Percentiles rank a stretch among this genome's conserved stretches.
Evolutionary conservation across 2,797 vertebrate species (phyloP).

Genomic region (Megalops cyprinoides): DNA sequence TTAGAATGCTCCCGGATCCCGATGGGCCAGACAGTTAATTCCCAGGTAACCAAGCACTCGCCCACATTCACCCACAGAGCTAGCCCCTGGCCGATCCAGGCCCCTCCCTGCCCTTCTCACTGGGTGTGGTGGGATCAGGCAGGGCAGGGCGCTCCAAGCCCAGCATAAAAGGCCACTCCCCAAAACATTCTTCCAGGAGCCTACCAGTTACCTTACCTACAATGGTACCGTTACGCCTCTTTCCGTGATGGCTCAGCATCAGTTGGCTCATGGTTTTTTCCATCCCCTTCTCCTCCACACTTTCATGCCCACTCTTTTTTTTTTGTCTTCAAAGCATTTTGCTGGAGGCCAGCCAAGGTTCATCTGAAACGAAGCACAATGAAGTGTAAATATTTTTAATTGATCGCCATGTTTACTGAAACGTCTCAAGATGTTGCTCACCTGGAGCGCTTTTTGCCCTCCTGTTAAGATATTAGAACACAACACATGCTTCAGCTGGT

Average conservation of each 20-base stretch:
- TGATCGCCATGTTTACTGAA: slow-evolving; percentile 33
- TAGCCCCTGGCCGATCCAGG: background rate
- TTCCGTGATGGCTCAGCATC: background rate
- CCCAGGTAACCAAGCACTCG: slow-evolving; percentile 83
- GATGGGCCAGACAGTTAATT: slow-evolving; percentile 97
- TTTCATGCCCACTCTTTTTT: background rate
- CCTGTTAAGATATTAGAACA: background rate
- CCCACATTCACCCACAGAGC: background rate
- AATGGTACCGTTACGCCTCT: background rate
- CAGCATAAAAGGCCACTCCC: background rate
- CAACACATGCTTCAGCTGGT: background rate
- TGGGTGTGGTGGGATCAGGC: background rate
- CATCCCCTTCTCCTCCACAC: background rate
- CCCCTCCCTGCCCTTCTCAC: background rate
- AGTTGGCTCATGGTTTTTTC: background rate
- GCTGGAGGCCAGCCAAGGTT: slow-evolving; percentile 43
- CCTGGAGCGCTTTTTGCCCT: slow-evolving; percentile 8
- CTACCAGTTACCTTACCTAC: background rate
- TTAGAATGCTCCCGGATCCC: slow-evolving; percentile 96
- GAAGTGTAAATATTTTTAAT: slow-evolving; percentile 54
- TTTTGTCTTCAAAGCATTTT: slow-evolving; percentile 22
- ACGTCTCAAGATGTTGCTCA: slow-evolving; percentile 51
- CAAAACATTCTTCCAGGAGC: background rate
- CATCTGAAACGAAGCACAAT: slow-evolving; percentile 51
- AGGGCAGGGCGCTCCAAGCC: background rate